Evolutionary conservation across 2,888 invertebrate genomes (phyloP), one percentile per base, ranked within the genome.

Genomic region (Falcaria lacertinaria): DNA sequence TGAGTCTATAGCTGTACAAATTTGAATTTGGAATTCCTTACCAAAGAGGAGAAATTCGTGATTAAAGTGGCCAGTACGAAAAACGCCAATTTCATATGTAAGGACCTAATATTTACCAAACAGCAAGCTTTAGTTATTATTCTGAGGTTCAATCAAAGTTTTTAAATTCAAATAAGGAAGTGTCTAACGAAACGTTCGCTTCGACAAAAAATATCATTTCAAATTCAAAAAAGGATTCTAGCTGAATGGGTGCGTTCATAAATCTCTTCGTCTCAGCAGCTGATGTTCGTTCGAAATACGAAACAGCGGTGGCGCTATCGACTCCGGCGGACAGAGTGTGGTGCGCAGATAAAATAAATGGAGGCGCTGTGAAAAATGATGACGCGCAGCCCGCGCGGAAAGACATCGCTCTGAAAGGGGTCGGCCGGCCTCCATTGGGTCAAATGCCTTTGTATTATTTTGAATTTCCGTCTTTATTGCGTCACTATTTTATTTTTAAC

Each of bases 261-360:
- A 87, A 87, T 87, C 87, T 86, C 78, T 57, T 64, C 74, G 76
- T 83, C 85, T 83, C 83, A 84, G 74, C 84, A 82, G 85, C 83
- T 84, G 84, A 87, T 82, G 79, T 79, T 69, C 67, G 77, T 64
- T 76, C 69, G 75, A 74, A 76, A 79, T 81, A 76, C 80, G 81
- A 83, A 79, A 84, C 72, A 76, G 71, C 59, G 58, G 48, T 42
- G 56, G 60, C 74, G 79, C 76, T 80, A 78, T 80, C 75, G 74
- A 64, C 60, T 61, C 64, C 65, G 61, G 69, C 71, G 76, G 77
- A 70, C 78, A 73, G 75, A 74, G 83, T 87, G 87, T 70, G 82
- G 77, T 75, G 82, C 79, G 68, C 83, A 84, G 88, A 89, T 89
- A 89, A 89, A 87, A 88, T 86, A 87, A 87, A 88, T 87, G 88